Evolutionary conservation across 1,140 invertebrate genomes (phyloP), one percentile per base, ranked within the genome.

Genomic region (Caenorhabditis remanei): DNA sequence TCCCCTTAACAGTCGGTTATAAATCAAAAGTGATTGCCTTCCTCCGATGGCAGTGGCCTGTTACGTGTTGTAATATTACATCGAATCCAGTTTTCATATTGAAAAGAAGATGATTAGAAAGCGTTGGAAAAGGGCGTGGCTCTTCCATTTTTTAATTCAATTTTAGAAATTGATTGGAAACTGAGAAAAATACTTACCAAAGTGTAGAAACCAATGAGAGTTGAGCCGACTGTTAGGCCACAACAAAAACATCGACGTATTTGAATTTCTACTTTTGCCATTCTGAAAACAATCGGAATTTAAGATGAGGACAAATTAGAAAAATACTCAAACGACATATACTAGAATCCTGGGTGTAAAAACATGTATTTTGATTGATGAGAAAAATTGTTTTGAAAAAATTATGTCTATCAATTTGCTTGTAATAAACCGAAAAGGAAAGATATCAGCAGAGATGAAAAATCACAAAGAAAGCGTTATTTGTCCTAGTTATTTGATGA

Each of bases 231-330:
- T 8, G 90, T 85, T 16, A 92, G 90, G 32, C 90, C 90, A 65
- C 91, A 92, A 87, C 91, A 92, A 75, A 89, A 93, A 85, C 91
- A 92, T 61, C 87, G 84, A 16, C 91, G 88, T 65, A 92, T 90
- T 83, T 93, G 91, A 14, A 92, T 92, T 83, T 92, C 92, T 11
- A 93, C 88, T 83, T 92, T 92, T 41, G 92, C 90, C 90, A 91
- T 84, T 58, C 82, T 84, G 55, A 19, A 84, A 84, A 46, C 13
- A 21, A 63, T 3, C 8, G 13, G 9, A 63, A 40, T 13, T 19
- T 11, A 7, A 32, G n/a, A 21, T 53, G 16, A 3, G 1, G 50
- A 9, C 5, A 53, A 53, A 8, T 14, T 16, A 16, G 50, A 13
- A 53, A 53, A 8, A 14, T 11, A 53, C 11, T 16, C 50, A 11